These are phyloP conservation scores for Phalacrocorax brasilianus DNA, from an alignment of 2,113 vertebrate species.

Conservation along the genomic window DNA sequence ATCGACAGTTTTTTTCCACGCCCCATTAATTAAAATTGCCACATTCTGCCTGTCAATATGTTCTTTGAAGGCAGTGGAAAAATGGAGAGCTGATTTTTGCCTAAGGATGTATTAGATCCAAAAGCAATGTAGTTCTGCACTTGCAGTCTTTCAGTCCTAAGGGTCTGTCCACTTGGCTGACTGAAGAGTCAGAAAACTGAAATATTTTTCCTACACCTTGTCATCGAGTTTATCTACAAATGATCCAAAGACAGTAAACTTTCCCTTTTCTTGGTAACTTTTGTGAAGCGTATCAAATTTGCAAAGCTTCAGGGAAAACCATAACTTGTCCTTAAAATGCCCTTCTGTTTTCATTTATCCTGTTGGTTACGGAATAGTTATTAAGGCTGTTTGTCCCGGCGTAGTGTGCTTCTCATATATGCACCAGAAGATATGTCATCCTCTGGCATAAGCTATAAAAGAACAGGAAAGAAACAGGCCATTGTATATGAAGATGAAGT, in stretches of 20 bases:
- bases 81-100: neutral
- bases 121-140: neutral
- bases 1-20: neutral
- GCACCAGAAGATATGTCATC: neutral
- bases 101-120: neutral
- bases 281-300: neutral
- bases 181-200: neutral
- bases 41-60: neutral
- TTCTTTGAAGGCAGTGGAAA: neutral
- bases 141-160: neutral
- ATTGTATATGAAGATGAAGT: neutral
- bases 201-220: conserved; percentile 5
- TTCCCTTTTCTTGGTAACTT: neutral
- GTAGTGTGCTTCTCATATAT: neutral
- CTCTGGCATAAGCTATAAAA: neutral
- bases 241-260: conserved; percentile 2
- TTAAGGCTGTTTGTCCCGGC: neutral
- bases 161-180: neutral
- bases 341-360: neutral
- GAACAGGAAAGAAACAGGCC: neutral
- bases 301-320: neutral
- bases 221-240: neutral
- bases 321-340: conserved; percentile 12
- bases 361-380: neutral
- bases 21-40: neutral